Percentiles rank a stretch among this genome's conserved stretches.
Evolutionary conservation across 2,888 invertebrate genomes (phyloP).

Genomic region (Sialis lutaria): DNA sequence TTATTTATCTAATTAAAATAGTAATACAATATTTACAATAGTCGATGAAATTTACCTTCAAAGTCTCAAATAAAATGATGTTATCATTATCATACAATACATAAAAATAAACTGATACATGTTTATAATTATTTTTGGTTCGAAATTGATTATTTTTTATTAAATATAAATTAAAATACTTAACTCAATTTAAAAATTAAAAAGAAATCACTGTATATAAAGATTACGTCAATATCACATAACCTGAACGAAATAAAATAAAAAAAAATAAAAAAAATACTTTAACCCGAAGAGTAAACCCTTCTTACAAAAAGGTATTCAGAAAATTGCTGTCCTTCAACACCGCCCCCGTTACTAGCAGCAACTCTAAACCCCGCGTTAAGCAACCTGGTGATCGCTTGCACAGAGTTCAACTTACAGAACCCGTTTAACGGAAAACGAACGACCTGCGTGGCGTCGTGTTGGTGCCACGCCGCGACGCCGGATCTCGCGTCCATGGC

Average conservation of each 20-base stretch:
- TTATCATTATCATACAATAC: too few species aligned
- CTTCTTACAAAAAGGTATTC: constrained; percentile 66
- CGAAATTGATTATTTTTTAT: too few species aligned
- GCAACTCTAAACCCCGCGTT: constrained; percentile 63
- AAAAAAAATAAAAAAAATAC: constrained; percentile 14
- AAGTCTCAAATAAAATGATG: too few species aligned
- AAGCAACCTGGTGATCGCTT: constrained; percentile 64
- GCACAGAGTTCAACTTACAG: constrained; percentile 78
- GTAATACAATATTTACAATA: too few species aligned
- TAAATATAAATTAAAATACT: too few species aligned
- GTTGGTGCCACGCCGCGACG: constrained; percentile 64
- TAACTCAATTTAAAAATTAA: neutral
- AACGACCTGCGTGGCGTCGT: constrained; percentile 66
- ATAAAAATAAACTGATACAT: too few species aligned
- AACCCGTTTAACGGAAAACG: constrained; percentile 76
- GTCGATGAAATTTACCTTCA: too few species aligned
- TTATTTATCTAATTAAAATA: too few species aligned
- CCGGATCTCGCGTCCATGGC: constrained; percentile 66
- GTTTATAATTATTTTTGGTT: too few species aligned
- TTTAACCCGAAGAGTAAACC: constrained; percentile 14
- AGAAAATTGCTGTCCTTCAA: constrained; percentile 78
- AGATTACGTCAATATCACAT: too few species aligned
- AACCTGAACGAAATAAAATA: neutral
- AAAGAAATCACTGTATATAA: neutral
- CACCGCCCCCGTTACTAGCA: constrained; percentile 73